A percentile compares a stretch with the other conserved stretches of the same genome.
Conservation (phyloP, 2,797 vertebrate species). For the Tangara arthus region DNA sequence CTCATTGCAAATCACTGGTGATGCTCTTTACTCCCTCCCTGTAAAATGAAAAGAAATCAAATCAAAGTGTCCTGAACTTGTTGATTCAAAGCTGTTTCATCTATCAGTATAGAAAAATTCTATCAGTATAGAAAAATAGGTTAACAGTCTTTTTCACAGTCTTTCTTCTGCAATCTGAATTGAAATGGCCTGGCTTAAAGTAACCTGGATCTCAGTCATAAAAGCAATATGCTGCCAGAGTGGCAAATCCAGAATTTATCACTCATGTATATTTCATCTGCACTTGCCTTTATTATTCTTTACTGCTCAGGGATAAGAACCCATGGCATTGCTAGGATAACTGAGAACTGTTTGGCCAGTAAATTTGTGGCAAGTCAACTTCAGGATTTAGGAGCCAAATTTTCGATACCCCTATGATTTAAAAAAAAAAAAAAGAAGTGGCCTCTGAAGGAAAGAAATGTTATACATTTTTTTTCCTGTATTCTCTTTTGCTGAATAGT, state of each 20-base stretch:
- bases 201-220: neutral
- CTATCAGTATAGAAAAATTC: neutral
- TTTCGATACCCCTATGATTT: fast-evolving
- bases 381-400: neutral
- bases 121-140: neutral
- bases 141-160: neutral
- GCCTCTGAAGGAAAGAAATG: neutral
- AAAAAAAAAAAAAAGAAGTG: neutral
- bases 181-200: neutral
- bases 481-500: neutral
- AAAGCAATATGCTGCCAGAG: neutral
- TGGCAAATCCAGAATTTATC: neutral
- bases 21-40: neutral
- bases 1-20: neutral
- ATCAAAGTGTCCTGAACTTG: neutral
- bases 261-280: neutral
- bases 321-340: neutral
- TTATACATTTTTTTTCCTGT: neutral
- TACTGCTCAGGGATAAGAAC: neutral
- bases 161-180: neutral
- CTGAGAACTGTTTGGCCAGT: neutral
- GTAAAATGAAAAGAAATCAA: slow-evolving; percentile 14
- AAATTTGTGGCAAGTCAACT: neutral
- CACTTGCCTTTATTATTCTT: neutral
- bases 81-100: neutral